Evolutionary conservation across 2,888 invertebrate species (phyloP), one percentile per base, ranked within the genome.

Genomic region (Stenoptilia bipunctidactyla): DNA sequence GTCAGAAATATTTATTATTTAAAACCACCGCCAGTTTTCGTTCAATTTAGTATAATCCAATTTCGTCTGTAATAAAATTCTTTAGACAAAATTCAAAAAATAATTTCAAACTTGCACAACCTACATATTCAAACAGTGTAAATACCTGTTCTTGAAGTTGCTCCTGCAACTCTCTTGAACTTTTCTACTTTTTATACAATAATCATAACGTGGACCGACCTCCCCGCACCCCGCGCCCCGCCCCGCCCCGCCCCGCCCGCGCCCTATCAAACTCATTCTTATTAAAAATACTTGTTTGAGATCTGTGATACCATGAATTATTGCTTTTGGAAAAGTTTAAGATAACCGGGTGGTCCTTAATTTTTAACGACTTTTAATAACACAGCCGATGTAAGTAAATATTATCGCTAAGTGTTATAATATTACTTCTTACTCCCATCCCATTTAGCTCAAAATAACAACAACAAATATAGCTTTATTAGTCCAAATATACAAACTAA

Each of bases 61-160:
- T 30, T 8, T 8, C 2, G 12, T 13, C 12, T n/a, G 14, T n/a
- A 38, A 15, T 36, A 25, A 33, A 20, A 27, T 36, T 35, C 13
- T 45, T 34, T 41, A 40, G 43, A 45, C 53, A 53, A 55, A 56
- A 53, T 54, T 57, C 56, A 58, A 51, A 59, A 62, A 61, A 65
- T 66, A 60, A 60, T 68, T 60, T 60, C 45, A 61, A 70, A 67
- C 61, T 69, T 63, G 58, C 61, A 70, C 69, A 76, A 67, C 69
- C 71, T 76, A 77, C 70, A 80, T 76, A 77, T 73, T 77, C 68
- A 74, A 79, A 79, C 75, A 74, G 70, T 75, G 69, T 80, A 80
- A 80, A 80, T 80, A 83, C 82, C 80, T 79, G 82, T 83, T 83
- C 72, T 75, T 77, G 59, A 75, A 80, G 76, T 80, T 77, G 79